A percentile compares a stretch with the other conserved stretches of the same genome.
These are phyloP conservation scores for Lingula anatina DNA, from an alignment of 2,888 invertebrate species.

Conservation along the genomic window DNA sequence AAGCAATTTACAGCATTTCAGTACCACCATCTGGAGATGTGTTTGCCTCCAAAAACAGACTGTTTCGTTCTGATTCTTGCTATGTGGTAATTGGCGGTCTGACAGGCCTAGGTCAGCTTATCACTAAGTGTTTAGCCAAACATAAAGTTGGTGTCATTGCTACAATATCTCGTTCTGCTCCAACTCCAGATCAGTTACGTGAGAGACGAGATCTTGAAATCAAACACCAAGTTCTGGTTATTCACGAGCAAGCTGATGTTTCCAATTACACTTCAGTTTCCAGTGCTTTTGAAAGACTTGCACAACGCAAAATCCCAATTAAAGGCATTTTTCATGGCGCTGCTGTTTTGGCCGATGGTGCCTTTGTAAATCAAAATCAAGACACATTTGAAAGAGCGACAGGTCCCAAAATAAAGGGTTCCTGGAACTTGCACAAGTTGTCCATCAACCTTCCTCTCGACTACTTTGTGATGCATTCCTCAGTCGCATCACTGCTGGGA, in stretches of 20 bases:
- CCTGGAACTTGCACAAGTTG: conserved; percentile 26
- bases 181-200: conserved; percentile 5
- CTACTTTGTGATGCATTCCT: conserved; percentile 31
- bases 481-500: conserved; percentile 26
- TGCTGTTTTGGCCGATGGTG: conserved; percentile 17
- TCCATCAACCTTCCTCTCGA: conserved; percentile 19
- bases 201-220: not conserved
- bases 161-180: conserved; percentile 18
- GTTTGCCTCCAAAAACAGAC: too few relatives aligned
- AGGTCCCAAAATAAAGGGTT: conserved; percentile 26
- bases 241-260: conserved; percentile 18
- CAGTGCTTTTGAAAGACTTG: conserved; percentile 8
- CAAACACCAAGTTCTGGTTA: conserved; percentile 4
- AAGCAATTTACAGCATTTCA: too few relatives aligned
- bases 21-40: too few relatives aligned
- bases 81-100: conserved; percentile 29
- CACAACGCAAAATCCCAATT: conserved; percentile 8
- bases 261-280: conserved; percentile 13
- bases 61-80: conserved; percentile 16
- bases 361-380: conserved; percentile 14
- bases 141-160: conserved; percentile 19
- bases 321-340: conserved; percentile 30
- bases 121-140: conserved; percentile 17
- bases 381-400: conserved; percentile 15
- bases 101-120: conserved; percentile 30